Evolutionary conservation across 2,797 vertebrate species (phyloP).

Genomic region (Diplodus puntazzo): DNA sequence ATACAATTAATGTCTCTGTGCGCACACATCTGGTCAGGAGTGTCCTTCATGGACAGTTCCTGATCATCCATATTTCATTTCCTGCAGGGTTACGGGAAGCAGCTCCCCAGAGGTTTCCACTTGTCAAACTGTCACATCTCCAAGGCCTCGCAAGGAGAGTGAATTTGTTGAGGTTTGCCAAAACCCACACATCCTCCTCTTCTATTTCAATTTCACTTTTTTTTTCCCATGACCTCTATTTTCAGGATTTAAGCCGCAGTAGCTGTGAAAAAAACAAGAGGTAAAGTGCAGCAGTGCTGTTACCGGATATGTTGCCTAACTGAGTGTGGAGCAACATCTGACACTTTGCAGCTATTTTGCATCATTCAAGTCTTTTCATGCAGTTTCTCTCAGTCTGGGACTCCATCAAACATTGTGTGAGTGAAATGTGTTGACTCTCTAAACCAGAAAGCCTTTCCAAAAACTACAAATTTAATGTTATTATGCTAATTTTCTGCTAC

Average conservation of each 20-base stretch:
- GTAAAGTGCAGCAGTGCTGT: conserved; percentile 14
- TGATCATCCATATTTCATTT: conserved; percentile 82
- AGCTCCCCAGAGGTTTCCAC: conserved; percentile 73
- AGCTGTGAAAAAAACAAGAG: conserved; percentile 43
- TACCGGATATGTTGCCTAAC: conserved; percentile 37
- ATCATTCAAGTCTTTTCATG: conserved; percentile 60
- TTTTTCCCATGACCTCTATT: conserved; percentile 55
- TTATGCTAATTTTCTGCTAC: conserved; percentile 34
- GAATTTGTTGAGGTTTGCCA: conserved; percentile 77
- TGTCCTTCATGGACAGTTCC: conserved; percentile 69
- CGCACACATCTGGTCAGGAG: conserved; percentile 42
- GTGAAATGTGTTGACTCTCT: conserved; percentile 37
- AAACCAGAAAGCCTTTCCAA: conserved; percentile 36
- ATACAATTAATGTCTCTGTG: not conserved
- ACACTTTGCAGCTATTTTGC: conserved; percentile 62
- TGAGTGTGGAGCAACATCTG: conserved; percentile 39
- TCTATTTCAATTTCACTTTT: conserved; percentile 47
- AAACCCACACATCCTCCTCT: conserved; percentile 60
- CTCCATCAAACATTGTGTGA: conserved; percentile 26
- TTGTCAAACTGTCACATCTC: conserved; percentile 79
- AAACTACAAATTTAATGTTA: conserved; percentile 29
- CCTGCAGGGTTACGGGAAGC: conserved; percentile 69
- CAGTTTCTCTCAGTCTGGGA: conserved; percentile 24
- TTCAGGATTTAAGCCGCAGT: conserved; percentile 43
- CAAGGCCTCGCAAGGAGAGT: conserved; percentile 67